Conservation (phyloP, 2,113 vertebrate species). For the Haemorhous mexicanus region DNA sequence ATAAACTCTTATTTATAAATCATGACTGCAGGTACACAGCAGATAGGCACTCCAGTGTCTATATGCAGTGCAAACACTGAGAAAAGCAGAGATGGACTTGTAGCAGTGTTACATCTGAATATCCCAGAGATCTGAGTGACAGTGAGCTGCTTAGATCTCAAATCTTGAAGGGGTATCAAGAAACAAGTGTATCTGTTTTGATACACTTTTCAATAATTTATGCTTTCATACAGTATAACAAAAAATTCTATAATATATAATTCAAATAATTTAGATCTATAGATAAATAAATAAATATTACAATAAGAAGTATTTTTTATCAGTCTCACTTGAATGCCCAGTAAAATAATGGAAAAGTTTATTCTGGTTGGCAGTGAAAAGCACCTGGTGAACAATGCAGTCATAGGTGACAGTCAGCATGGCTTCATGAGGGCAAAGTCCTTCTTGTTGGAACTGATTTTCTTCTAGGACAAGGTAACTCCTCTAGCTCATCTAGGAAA, state of each 20-base stretch:
- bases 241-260: neutral
- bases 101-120: neutral
- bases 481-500: neutral
- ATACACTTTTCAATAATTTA: neutral
- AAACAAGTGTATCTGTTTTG: too few relatives aligned
- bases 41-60: neutral
- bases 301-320: neutral
- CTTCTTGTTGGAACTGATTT: neutral
- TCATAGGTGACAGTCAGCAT: neutral
- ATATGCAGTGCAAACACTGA: neutral
- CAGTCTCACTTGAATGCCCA: neutral
- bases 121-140: neutral
- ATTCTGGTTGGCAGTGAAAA: neutral
- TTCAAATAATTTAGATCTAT: neutral
- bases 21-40: neutral
- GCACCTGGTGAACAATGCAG: neutral
- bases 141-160: neutral
- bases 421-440: neutral
- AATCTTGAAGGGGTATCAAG: neutral
- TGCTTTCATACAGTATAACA: neutral
- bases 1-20: neutral
- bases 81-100: neutral
- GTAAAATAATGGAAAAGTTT: neutral
- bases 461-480: neutral
- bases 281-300: neutral